phyloP scores from a whole-genome alignment of 2,888 invertebrate genomes.

The Dromius quadrimaculatus region DNA sequence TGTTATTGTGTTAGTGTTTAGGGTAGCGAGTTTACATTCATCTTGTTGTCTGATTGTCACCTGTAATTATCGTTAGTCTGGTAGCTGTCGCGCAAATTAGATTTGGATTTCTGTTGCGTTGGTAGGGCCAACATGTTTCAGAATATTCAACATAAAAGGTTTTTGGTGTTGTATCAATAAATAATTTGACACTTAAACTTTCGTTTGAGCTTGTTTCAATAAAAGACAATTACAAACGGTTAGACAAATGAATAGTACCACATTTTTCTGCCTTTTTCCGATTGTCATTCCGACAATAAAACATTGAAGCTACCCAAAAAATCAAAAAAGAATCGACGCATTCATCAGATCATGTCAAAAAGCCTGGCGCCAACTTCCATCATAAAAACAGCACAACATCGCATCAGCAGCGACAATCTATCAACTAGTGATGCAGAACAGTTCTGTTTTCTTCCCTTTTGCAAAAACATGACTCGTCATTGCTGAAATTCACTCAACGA shows the following conservation, averaged over 20 bases:
- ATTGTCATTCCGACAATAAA: too few relatives aligned
- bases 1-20: background rate
- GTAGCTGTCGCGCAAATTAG: slow-evolving; percentile 29
- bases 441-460: background rate
- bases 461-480: slow-evolving; percentile 9
- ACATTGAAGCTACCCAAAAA: too few relatives aligned
- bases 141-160: too few relatives aligned
- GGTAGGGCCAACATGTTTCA: too few relatives aligned
- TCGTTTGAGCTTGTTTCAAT: too few relatives aligned
- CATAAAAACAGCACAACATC: too few relatives aligned
- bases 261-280: too few relatives aligned
- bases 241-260: too few relatives aligned
- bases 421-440: slow-evolving; percentile 30
- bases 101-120: slow-evolving; percentile 8
- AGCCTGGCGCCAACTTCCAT: background rate
- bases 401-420: background rate
- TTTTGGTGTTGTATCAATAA: too few relatives aligned
- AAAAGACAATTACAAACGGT: too few relatives aligned
- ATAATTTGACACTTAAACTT: too few relatives aligned
- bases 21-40: slow-evolving; percentile 10
- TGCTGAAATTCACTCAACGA: slow-evolving; percentile 12
- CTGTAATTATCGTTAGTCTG: slow-evolving; percentile 33
- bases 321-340: background rate
- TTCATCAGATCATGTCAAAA: background rate
- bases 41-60: slow-evolving; percentile 32